Percentiles rank a stretch among this genome's conserved stretches.
These are phyloP conservation scores for Gallirallus australis DNA, from an alignment of 2,797 vertebrate species.

Conservation along the genomic window DNA sequence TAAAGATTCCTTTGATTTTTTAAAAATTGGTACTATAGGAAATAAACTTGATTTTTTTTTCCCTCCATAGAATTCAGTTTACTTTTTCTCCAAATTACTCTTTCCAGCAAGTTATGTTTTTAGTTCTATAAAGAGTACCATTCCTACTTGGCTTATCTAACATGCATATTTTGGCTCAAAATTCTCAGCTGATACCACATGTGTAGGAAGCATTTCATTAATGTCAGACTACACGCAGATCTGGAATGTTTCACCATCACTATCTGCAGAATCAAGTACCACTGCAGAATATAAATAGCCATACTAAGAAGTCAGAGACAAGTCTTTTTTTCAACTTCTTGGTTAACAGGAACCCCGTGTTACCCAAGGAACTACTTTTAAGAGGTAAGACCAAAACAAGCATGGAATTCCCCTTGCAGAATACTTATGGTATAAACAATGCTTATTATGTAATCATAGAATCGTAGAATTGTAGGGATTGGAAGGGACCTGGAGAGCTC, in stretches of 20 bases:
- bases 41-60: not conserved
- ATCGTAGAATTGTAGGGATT: too few species aligned
- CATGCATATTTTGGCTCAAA: not conserved
- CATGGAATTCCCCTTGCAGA: not conserved
- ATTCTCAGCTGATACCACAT: not conserved
- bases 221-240: not conserved
- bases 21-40: not conserved
- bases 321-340: not conserved
- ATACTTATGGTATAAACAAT: not conserved
- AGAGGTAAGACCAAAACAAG: not conserved
- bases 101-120: not conserved
- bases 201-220: not conserved
- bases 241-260: not conserved
- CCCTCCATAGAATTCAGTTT: not conserved
- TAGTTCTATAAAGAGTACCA: not conserved
- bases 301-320: not conserved
- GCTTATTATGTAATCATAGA: not conserved
- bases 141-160: not conserved
- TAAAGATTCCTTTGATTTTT: not conserved
- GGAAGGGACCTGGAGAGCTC: too few species aligned
- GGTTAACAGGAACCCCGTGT: not conserved
- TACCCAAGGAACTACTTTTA: not conserved
- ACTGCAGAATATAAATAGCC: not conserved
- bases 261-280: not conserved
- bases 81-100: not conserved